phyloP scores from a whole-genome alignment of 2,797 vertebrate species.

The Amniataba percoides region DNA sequence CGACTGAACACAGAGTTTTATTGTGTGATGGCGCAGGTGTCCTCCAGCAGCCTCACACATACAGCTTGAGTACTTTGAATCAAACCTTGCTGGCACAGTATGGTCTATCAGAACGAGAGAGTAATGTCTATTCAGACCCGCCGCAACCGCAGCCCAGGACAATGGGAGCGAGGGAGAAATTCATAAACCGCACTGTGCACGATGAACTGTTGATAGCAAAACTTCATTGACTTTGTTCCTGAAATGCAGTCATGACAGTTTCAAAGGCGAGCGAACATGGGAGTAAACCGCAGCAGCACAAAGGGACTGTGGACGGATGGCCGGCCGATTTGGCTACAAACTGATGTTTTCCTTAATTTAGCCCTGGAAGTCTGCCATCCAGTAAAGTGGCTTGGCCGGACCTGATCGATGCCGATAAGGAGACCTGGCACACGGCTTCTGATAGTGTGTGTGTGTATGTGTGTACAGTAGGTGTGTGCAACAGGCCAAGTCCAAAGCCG shows the following conservation, averaged over 20 bases:
- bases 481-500: slow-evolving; percentile 49
- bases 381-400: slow-evolving; percentile 58
- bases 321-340: slow-evolving; percentile 59
- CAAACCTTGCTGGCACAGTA: not conserved
- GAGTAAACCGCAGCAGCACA: slow-evolving; percentile 46
- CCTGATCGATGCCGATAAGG: slow-evolving; percentile 66
- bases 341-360: slow-evolving; percentile 65
- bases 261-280: slow-evolving; percentile 40
- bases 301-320: slow-evolving; percentile 7
- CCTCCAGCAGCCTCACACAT: not conserved
- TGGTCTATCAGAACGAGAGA: slow-evolving; percentile 3
- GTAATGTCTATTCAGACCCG: not conserved
- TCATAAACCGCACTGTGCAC: slow-evolving; percentile 1
- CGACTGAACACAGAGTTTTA: not conserved
- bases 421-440: slow-evolving; percentile 54
- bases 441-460: slow-evolving; percentile 30
- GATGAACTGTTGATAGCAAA: slow-evolving; percentile 36
- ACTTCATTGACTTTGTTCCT: slow-evolving; percentile 49
- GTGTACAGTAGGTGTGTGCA: slow-evolving; percentile 34
- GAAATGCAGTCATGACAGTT: slow-evolving; percentile 31
- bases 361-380: slow-evolving; percentile 65
- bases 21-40: not conserved
- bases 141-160: slow-evolving; percentile 7
- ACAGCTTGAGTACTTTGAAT: not conserved
- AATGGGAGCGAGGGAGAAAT: slow-evolving; percentile 26